These are phyloP conservation scores for Xenopus petersii DNA, from an alignment of 2,797 vertebrate genomes.

Conservation along the genomic window DNA sequence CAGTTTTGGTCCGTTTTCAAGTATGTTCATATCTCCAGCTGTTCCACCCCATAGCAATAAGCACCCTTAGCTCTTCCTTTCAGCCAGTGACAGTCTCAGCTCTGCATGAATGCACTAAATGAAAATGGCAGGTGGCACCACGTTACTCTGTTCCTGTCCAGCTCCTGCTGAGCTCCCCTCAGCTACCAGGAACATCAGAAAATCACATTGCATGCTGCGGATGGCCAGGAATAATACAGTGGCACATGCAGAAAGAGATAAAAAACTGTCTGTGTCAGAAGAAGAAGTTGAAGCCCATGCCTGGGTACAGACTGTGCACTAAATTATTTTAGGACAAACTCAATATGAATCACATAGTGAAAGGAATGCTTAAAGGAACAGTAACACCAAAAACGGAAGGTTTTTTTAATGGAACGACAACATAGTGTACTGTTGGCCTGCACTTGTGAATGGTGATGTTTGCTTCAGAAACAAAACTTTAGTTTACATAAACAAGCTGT, in stretches of 20 bases:
- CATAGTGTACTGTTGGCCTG: no score
- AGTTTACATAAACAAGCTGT: no score
- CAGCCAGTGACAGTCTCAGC: not conserved
- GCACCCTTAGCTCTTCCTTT: conserved; percentile 5
- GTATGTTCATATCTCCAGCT: not conserved
- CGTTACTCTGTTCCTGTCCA: conserved; percentile 42
- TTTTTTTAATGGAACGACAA: no score
- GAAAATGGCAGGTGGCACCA: conserved; percentile 52
- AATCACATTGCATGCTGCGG: conserved; percentile 46
- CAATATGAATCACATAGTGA: not conserved
- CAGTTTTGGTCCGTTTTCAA: not conserved
- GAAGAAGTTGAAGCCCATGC: not conserved
- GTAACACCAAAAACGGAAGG: no score
- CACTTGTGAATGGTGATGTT: no score
- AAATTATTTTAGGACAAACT: not conserved
- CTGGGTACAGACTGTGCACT: not conserved
- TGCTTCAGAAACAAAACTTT: no score
- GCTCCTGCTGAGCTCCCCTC: conserved; percentile 41
- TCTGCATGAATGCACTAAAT: conserved; percentile 39
- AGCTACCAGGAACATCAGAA: conserved; percentile 47
- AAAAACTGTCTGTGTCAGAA: conserved; percentile 8
- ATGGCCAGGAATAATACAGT: conserved; percentile 50
- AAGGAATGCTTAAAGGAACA: not conserved
- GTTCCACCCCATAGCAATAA: not conserved
- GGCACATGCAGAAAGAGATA: conserved; percentile 7